Evolutionary conservation across 2,888 invertebrate species (phyloP), one percentile per base, ranked within the genome.

Genomic region (Pseudococcus longispinus): DNA sequence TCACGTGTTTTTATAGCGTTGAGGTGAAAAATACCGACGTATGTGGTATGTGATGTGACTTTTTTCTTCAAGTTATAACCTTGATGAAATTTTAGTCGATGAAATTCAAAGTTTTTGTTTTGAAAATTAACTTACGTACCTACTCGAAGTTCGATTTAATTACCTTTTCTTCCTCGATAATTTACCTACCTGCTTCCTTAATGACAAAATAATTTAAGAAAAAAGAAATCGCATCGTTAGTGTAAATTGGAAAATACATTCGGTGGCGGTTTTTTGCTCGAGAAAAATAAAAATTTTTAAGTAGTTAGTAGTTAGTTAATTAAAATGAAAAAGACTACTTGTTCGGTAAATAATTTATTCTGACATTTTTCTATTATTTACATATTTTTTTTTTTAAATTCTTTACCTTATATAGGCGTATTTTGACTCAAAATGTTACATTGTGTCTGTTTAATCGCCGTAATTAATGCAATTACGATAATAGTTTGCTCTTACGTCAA

Each of bases 131-230:
- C 8, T 5, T 37, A 37, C 3, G 13, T 70, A 18, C 3, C 2
- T 29, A 18, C 18, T 18, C 29, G 5, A 32, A 80, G 42, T 20
- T 80, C 77, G 42, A 80, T 42, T 80, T 42, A 42, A 42, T 20
- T 80, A 42, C 2, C 18, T 60, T 18, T 29, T 70, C 15, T 42
- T 23, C 4, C 18, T 1, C n/a, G n/a, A 42, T n/a, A 26, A 26
- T 26, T 26, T 11, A 29, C 18, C 29, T 70, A 70, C 42, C 20
- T 42, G 20, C 42, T 77, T 80, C 37, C 77, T 80, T 80, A 80
- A 80, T 80, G 37, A 80, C n/a, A 20, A 37, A 42, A 80, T 80
- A 80, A 80, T 80, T 37, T 13, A 80, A 80, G 29, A 8, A 77
- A 77, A 77, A 77, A 37, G n/a, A 37, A 18, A 37, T 80, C 20